These are phyloP conservation scores for Orbicella faveolata DNA, from an alignment of 64 coral and sea anemone genomes.

Conservation along the genomic window DNA sequence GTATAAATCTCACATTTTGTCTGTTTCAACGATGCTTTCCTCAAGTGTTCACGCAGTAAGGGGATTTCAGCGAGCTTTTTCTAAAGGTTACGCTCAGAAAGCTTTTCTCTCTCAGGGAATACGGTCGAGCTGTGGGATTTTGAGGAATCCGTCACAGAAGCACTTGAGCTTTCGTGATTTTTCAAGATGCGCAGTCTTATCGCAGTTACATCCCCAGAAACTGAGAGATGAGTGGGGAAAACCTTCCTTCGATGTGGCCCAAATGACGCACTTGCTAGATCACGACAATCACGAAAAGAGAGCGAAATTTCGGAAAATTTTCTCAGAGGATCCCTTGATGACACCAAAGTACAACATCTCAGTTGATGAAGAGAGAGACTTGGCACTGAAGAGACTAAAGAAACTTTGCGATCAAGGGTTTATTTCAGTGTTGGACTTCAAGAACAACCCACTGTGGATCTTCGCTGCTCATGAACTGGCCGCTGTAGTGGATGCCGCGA, in stretches of 20 bases:
- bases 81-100: constrained; percentile 1
- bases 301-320: constrained; percentile 60
- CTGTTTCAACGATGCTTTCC: not conserved
- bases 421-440: constrained; percentile 69
- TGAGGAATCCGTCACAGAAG: not conserved
- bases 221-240: constrained; percentile 64
- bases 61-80: not conserved
- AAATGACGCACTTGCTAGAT: constrained; percentile 57
- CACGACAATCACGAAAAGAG: constrained; percentile 70
- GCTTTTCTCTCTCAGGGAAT: not conserved
- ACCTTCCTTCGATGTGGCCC: constrained; percentile 49
- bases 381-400: constrained; percentile 57
- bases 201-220: constrained; percentile 26
- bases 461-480: constrained; percentile 58
- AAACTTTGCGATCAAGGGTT: constrained; percentile 63
- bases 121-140: not conserved
- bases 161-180: not conserved
- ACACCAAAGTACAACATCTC: constrained; percentile 72
- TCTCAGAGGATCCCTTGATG: constrained; percentile 63
- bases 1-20: not conserved
- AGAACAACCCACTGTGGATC: constrained; percentile 65
- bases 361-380: constrained; percentile 60
- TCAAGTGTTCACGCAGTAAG: not conserved
- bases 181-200: not conserved
- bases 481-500: constrained; percentile 58